phyloP scores from a whole-genome alignment of 2,113 vertebrate species.

The Cardinalis cardinalis region DNA sequence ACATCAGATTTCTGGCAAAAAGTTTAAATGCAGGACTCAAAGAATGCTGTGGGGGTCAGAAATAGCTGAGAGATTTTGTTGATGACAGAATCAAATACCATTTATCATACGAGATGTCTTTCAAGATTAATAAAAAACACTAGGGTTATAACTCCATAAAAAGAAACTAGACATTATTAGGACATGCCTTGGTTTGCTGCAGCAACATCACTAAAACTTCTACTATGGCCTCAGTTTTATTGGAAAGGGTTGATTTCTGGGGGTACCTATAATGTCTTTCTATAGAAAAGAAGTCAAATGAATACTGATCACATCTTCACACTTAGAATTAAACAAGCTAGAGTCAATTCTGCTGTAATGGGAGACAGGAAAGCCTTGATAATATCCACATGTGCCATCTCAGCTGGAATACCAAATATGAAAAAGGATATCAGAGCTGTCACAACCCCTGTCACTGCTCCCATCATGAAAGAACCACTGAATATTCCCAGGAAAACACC shows the following conservation, averaged over 20 bases:
- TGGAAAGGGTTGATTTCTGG: neutral
- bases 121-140: neutral
- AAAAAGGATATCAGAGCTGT: slow-evolving; percentile 97
- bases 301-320: neutral
- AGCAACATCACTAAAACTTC: neutral
- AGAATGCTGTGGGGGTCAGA: neutral
- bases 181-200: neutral
- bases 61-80: neutral
- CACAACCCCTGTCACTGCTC: slow-evolving; percentile 90
- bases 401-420: neutral
- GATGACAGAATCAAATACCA: neutral
- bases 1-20: neutral
- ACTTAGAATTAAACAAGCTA: neutral
- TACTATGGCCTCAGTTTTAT: neutral
- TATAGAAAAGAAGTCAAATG: neutral
- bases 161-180: neutral
- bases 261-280: neutral
- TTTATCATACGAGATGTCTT: neutral
- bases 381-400: neutral
- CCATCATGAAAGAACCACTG: slow-evolving; percentile 97
- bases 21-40: neutral
- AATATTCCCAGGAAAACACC: slow-evolving; percentile 96
- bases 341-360: neutral
- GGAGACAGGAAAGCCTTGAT: neutral
- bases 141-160: neutral